phyloP scores from a whole-genome alignment of 2,888 invertebrate genomes.

The Mythimna vitellina region DNA sequence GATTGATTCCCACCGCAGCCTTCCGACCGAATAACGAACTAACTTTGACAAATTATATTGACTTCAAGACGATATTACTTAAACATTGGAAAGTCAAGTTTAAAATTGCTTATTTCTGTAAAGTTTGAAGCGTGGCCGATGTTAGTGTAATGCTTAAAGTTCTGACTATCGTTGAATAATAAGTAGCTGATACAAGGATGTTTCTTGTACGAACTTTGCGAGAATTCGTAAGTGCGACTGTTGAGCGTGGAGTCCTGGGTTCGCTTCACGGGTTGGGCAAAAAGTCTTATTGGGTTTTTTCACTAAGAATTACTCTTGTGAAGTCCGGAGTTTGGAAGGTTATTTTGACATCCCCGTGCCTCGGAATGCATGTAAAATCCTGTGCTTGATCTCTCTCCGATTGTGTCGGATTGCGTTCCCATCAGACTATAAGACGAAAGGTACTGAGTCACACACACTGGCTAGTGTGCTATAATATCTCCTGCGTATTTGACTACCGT shows the following conservation, averaged over 20 bases:
- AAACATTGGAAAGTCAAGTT: constrained; percentile 52
- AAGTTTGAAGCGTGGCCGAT: constrained; percentile 29
- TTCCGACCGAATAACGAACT: constrained; percentile 52
- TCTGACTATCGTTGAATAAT: constrained; percentile 36
- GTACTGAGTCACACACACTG: no score
- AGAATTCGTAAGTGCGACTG: no score
- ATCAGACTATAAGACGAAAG: no score
- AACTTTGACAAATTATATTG: constrained; percentile 60
- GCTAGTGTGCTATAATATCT: no score
- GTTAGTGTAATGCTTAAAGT: constrained; percentile 31
- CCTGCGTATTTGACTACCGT: no score
- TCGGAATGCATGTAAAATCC: no score
- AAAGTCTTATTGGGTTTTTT: no score
- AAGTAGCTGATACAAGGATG: constrained; percentile 2
- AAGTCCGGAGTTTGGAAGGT: not conserved
- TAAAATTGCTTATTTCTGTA: constrained; percentile 53
- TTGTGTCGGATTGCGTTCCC: no score
- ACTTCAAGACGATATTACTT: constrained; percentile 41
- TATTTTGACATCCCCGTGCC: no score
- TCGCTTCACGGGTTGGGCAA: no score
- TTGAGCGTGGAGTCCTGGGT: no score
- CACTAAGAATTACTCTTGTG: not conserved
- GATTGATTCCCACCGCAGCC: constrained; percentile 48
- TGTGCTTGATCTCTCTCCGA: no score
- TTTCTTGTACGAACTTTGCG: not conserved